Evolutionary conservation across 2,113 vertebrate species (phyloP).

Genomic region (Formicarius rufipectus): DNA sequence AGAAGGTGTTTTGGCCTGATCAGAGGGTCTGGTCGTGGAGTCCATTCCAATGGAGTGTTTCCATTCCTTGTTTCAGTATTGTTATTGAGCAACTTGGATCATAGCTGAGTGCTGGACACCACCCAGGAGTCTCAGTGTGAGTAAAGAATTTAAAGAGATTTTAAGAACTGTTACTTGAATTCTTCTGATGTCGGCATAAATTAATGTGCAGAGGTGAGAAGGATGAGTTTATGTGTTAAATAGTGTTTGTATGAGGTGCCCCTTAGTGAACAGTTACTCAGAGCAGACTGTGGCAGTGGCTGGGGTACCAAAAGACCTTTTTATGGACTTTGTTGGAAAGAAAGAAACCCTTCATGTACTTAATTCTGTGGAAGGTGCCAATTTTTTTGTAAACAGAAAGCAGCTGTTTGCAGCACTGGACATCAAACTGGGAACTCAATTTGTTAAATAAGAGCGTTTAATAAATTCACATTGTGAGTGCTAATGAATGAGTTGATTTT

Average conservation of each 20-base stretch:
- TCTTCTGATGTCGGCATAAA: not conserved
- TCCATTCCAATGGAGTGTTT: not conserved
- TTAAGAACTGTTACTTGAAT: not conserved
- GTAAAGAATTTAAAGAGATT: not conserved
- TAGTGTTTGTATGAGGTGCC: not conserved
- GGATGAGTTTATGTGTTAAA: not conserved
- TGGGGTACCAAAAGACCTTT: not conserved
- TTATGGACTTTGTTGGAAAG: not conserved
- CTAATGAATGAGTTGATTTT: slow-evolving; percentile 71
- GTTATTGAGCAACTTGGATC: not conserved
- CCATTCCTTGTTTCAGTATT: not conserved
- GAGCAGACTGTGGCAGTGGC: not conserved
- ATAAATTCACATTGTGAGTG: slow-evolving; percentile 56
- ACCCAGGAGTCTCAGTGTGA: not conserved
- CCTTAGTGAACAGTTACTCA: not conserved
- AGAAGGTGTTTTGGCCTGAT: not conserved
- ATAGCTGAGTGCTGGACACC: not conserved
- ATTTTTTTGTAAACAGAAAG: slow-evolving; percentile 55
- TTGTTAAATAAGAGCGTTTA: slow-evolving; percentile 51
- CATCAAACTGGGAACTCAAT: slow-evolving; percentile 25
- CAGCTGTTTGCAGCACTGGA: slow-evolving; percentile 39
- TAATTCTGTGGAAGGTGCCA: slow-evolving; percentile 9
- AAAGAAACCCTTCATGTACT: not conserved
- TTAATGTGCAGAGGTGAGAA: slow-evolving; percentile 14
- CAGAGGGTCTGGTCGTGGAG: not conserved